Conservation (phyloP, 2,113 vertebrate genomes). For the Brachypodius melanocephalos region DNA sequence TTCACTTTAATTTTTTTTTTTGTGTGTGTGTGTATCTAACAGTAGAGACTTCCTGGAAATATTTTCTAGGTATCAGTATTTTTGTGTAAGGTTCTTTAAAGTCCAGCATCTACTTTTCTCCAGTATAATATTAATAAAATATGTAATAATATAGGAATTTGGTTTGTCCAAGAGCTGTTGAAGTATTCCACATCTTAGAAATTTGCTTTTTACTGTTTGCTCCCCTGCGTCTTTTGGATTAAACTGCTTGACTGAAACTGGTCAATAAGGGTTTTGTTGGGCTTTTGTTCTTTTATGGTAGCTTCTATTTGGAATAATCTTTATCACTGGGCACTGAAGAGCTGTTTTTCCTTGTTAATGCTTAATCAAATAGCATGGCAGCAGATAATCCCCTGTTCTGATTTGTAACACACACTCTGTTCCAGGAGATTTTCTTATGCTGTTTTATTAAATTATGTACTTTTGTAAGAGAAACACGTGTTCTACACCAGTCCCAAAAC, state of each 20-base stretch:
- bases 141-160: not conserved
- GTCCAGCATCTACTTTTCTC: not conserved
- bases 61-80: not conserved
- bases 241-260: not conserved
- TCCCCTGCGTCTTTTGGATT: not conserved
- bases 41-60: not conserved
- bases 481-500: not conserved
- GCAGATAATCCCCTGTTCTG: not conserved
- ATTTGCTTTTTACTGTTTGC: not conserved
- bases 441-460: not conserved
- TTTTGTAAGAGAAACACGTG: not conserved
- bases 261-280: not conserved
- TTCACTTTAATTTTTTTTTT: not conserved
- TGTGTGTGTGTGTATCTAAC: not conserved
- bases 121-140: not conserved
- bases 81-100: not conserved
- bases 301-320: not conserved
- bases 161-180: not conserved
- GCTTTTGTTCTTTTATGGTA: not conserved
- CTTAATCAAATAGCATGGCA: not conserved
- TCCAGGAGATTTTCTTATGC: not conserved
- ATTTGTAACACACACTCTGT: fast-evolving
- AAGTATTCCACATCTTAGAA: not conserved
- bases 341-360: not conserved
- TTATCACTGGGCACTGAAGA: not conserved